Percentiles rank a stretch among this genome's conserved stretches.
phyloP scores from a whole-genome alignment of 2,113 vertebrate genomes.

The Dromas ardeola region DNA sequence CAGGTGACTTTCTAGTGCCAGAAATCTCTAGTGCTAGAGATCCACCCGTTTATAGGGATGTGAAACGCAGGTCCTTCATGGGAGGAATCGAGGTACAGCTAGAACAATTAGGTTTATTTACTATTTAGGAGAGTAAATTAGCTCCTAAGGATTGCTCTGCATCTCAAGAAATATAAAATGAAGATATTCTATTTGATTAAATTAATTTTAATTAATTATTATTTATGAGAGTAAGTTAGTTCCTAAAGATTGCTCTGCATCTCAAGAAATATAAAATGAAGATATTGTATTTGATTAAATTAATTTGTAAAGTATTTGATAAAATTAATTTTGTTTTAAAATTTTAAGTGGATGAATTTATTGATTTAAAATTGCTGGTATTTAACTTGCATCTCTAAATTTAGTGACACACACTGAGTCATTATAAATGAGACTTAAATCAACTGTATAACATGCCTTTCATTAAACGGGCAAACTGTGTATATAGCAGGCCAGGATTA shows the following conservation, averaged over 20 bases:
- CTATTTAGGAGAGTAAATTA: background rate
- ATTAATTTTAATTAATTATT: background rate
- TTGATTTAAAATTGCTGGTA: background rate
- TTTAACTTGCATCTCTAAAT: background rate
- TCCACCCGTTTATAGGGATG: background rate
- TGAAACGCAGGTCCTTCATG: background rate
- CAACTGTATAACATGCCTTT: background rate
- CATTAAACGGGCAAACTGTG: background rate
- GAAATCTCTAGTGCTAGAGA: background rate
- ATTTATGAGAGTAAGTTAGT: background rate
- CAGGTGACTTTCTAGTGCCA: background rate
- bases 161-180: background rate
- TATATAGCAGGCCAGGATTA: background rate
- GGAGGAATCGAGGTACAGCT: background rate
- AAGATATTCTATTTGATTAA: background rate
- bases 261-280: background rate
- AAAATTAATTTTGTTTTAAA: background rate
- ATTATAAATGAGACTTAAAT: background rate
- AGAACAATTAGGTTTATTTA: background rate
- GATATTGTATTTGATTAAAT: background rate
- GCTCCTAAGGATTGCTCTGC: background rate
- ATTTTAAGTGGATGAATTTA: background rate
- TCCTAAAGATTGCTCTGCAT: background rate
- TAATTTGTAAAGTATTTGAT: background rate
- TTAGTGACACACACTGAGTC: background rate